Percentiles rank a stretch among this genome's conserved stretches.
These are phyloP conservation scores for Eudasyphora cyanicolor DNA, from an alignment of 2,888 invertebrate genomes.

Conservation along the genomic window DNA sequence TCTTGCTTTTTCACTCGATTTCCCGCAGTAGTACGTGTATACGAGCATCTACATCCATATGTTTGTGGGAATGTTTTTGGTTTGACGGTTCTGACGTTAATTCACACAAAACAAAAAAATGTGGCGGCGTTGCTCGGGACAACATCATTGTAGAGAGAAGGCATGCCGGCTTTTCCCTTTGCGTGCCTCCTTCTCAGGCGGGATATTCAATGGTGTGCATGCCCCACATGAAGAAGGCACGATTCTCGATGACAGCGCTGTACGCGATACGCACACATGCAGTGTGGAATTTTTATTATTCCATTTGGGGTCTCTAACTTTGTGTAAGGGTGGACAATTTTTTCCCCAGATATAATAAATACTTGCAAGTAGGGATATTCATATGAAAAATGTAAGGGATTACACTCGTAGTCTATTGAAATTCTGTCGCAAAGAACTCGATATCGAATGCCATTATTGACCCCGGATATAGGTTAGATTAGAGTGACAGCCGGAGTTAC, in stretches of 20 bases:
- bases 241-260: background rate
- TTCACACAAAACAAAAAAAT: background rate
- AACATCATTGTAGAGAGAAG: no score
- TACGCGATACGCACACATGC: background rate
- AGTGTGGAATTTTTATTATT: constrained; percentile 46
- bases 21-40: background rate
- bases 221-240: constrained; percentile 35
- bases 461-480: no score
- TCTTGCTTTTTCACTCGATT: constrained; percentile 18
- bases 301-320: constrained; percentile 43
- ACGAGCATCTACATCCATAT: background rate
- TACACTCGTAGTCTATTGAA: no score
- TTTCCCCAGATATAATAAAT: background rate
- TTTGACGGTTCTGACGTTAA: background rate
- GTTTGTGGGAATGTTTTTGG: background rate
- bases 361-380: no score
- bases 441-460: no score
- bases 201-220: background rate
- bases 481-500: no score
- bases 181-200: background rate
- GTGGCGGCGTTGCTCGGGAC: background rate
- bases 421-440: no score
- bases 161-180: background rate
- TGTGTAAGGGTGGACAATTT: background rate
- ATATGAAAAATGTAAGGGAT: no score